These are phyloP conservation scores for Gymnorhina tibicen DNA, from an alignment of 2,113 vertebrate genomes.

Conservation along the genomic window DNA sequence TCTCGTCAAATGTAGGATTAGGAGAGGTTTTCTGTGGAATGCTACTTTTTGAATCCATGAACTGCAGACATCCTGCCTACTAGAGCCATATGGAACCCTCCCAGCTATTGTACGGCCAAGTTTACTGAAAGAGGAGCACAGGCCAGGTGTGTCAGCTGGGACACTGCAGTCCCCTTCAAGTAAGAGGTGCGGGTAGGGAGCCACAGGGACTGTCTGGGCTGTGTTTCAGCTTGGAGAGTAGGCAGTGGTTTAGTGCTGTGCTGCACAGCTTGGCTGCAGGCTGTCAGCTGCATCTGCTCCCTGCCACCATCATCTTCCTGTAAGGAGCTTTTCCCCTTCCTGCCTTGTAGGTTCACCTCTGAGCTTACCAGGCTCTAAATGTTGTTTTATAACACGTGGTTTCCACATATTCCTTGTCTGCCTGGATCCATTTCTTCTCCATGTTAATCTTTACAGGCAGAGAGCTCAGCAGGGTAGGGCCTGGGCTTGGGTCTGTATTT, in stretches of 20 bases:
- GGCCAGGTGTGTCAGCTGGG: not conserved
- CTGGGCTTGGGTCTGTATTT: not conserved
- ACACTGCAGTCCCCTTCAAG: not conserved
- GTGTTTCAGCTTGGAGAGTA: not conserved
- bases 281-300: not conserved
- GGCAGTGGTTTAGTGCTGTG: not conserved
- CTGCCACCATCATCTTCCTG: not conserved
- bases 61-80: not conserved
- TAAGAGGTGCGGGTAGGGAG: not conserved
- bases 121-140: not conserved
- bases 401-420: not conserved
- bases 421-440: not conserved
- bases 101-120: not conserved
- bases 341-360: not conserved
- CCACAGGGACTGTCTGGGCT: not conserved
- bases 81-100: not conserved
- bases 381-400: not conserved
- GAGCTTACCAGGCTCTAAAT: not conserved
- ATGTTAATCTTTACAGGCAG: not conserved
- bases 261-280: not conserved
- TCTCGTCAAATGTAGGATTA: not conserved
- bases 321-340: not conserved
- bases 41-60: not conserved
- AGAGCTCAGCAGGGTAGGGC: not conserved
- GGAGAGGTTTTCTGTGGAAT: not conserved